Evolutionary conservation across 2,797 vertebrate genomes (phyloP).

Genomic region (Hafferia zeledoni): DNA sequence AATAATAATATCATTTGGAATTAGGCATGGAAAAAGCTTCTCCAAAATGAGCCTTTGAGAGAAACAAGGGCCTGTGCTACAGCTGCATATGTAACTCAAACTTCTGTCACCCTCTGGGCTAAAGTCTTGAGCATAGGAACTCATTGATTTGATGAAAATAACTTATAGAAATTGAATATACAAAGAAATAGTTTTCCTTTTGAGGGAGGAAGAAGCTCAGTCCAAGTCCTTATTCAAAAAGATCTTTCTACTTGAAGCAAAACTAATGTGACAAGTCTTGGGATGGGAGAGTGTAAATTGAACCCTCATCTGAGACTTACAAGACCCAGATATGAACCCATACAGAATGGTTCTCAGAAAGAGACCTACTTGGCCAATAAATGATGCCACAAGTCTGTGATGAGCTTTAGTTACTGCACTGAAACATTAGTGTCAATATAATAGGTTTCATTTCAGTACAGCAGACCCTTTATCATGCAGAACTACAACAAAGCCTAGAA

Average conservation of each 20-base stretch:
- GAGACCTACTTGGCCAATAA: not conserved
- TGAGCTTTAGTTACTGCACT: not conserved
- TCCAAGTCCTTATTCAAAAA: not conserved
- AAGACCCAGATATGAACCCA: not conserved
- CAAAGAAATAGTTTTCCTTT: not conserved
- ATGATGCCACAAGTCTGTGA: not conserved
- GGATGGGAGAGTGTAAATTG: not conserved
- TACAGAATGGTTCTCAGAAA: not conserved
- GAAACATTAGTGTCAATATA: not conserved
- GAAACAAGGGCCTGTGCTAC: not conserved
- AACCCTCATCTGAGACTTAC: not conserved
- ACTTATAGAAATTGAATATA: not conserved
- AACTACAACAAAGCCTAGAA: not conserved
- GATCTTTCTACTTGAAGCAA: not conserved
- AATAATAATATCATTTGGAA: not conserved
- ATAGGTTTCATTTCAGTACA: not conserved
- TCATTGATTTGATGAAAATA: not conserved
- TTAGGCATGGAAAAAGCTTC: not conserved
- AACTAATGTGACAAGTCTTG: not conserved
- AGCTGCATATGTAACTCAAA: not conserved
- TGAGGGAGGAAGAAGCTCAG: not conserved
- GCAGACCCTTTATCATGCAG: not conserved
- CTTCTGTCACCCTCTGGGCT: not conserved
- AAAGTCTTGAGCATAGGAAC: not conserved
- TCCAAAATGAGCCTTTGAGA: not conserved